These are phyloP conservation scores for Bothrops jararaca DNA, from an alignment of 2,113 vertebrate species.

Conservation along the genomic window DNA sequence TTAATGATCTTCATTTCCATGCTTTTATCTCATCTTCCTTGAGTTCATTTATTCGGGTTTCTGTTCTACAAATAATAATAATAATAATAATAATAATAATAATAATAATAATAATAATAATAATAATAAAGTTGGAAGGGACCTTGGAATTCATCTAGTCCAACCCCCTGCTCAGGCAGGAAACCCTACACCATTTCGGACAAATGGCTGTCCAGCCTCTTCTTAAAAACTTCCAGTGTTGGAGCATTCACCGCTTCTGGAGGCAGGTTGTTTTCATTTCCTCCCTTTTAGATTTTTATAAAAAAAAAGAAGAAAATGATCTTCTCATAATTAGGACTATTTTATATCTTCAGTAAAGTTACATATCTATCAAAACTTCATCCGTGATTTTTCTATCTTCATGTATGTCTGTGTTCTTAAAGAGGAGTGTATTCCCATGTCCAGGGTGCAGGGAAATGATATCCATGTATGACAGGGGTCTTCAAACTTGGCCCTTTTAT, in stretches of 20 bases:
- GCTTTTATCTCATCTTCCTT: background rate
- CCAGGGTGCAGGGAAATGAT: background rate
- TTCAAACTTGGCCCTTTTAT: too few relatives aligned
- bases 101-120: too few relatives aligned
- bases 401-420: background rate
- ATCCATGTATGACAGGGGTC: background rate
- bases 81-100: too few relatives aligned
- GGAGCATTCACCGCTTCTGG: too few relatives aligned
- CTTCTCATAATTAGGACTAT: background rate
- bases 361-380: background rate
- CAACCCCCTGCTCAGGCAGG: too few relatives aligned
- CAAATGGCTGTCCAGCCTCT: too few relatives aligned
- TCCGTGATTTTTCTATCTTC: background rate
- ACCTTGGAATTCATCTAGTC: too few relatives aligned
- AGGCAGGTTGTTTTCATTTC: background rate
- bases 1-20: background rate
- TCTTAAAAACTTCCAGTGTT: too few relatives aligned
- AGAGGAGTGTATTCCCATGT: background rate
- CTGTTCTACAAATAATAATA: background rate
- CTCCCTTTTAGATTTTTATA: background rate
- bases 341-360: background rate
- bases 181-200: too few relatives aligned
- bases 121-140: too few relatives aligned
- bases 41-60: background rate
- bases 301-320: background rate